Conservation (phyloP, 1,140 invertebrate genomes). For the Drosophila suzukii region DNA sequence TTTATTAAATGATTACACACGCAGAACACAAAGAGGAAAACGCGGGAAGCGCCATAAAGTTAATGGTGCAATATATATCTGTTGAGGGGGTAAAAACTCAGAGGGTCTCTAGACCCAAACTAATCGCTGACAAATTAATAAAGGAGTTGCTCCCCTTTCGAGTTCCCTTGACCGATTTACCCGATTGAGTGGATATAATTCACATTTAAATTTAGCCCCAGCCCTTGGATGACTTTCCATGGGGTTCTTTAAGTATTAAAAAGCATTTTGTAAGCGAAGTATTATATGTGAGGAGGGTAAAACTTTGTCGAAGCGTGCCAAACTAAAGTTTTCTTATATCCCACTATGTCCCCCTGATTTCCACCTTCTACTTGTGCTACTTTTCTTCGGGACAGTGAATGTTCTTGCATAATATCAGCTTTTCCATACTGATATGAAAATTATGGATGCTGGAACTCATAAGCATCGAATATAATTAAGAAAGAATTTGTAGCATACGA, state of each 20-base stretch:
- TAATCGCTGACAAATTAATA: constrained; percentile 70
- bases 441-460: neutral
- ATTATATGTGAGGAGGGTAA: constrained; percentile 8
- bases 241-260: constrained; percentile 45
- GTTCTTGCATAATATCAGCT: neutral
- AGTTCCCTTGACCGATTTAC: constrained; percentile 48
- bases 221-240: neutral
- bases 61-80: constrained; percentile 33
- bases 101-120: neutral
- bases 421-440: neutral
- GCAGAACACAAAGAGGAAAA: constrained; percentile 32
- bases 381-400: constrained; percentile 10
- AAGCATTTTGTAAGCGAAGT: constrained; percentile 47
- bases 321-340: constrained; percentile 50
- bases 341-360: neutral
- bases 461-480: neutral
- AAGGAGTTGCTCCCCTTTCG: constrained; percentile 15
- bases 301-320: constrained; percentile 50
- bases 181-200: constrained; percentile 45
- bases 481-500: neutral
- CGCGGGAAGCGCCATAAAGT: constrained; percentile 49
- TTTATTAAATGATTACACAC: constrained; percentile 75
- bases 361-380: constrained; percentile 7
- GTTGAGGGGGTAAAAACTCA: neutral
- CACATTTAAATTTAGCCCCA: constrained; percentile 36